Percentiles rank a stretch among this genome's conserved stretches.
phyloP scores from a whole-genome alignment of 2,113 vertebrate genomes.

The Planiliza haematocheilus region DNA sequence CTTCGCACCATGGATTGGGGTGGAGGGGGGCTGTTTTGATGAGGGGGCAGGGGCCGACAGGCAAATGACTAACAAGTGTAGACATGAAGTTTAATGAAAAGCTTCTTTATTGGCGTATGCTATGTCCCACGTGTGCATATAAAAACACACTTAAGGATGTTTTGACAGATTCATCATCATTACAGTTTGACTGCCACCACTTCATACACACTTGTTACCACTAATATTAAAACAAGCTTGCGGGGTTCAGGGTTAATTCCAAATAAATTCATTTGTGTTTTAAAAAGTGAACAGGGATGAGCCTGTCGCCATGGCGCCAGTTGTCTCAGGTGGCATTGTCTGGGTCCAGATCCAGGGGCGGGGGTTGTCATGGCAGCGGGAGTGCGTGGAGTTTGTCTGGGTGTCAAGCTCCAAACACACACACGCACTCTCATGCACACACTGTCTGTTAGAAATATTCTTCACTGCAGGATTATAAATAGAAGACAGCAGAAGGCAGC shows the following conservation, averaged over 20 bases:
- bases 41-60: constrained; percentile 34
- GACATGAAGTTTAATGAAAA: constrained; percentile 46
- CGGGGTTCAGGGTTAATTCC: background rate
- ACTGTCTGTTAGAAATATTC: constrained; percentile 52
- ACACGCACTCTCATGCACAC: constrained; percentile 14
- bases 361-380: constrained; percentile 77
- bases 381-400: constrained; percentile 66
- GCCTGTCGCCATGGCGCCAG: constrained; percentile 64
- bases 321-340: constrained; percentile 76
- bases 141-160: background rate
- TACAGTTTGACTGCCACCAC: background rate
- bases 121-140: background rate
- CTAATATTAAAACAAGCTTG: too few species aligned
- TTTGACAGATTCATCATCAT: background rate
- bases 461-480: constrained; percentile 76
- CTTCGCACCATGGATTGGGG: constrained; percentile 46
- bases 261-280: constrained; percentile 19
- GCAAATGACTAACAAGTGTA: constrained; percentile 62
- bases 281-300: constrained; percentile 36
- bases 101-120: constrained; percentile 21
- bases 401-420: constrained; percentile 48
- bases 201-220: background rate
- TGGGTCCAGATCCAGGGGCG: constrained; percentile 69
- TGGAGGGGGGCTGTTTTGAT: constrained; percentile 29
- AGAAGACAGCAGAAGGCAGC: constrained; percentile 68